Evolutionary conservation across 1,140 invertebrate genomes (phyloP).

Genomic region (Drosophila erecta): DNA sequence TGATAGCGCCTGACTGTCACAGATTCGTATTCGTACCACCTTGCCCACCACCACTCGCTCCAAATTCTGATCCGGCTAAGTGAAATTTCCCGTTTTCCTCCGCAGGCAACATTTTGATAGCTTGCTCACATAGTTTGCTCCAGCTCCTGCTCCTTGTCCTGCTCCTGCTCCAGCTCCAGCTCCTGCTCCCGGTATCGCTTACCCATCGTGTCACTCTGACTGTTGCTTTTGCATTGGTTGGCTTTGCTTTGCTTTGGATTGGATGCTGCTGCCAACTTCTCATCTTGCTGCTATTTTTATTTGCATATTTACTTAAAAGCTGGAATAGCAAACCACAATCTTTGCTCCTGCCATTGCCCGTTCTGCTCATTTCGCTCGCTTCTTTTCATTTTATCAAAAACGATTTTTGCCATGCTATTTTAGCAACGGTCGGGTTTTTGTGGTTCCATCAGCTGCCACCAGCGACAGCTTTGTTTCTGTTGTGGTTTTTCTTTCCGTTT

Average conservation of each 20-base stretch:
- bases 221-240: conserved; percentile 1
- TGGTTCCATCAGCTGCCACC: conserved; percentile 52
- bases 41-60: neutral
- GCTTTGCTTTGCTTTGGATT: conserved; percentile 5
- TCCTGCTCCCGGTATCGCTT: conserved; percentile 57
- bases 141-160: conserved; percentile 20
- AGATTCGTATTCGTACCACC: neutral
- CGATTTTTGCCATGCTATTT: conserved; percentile 73
- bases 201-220: conserved; percentile 73
- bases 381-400: conserved; percentile 73
- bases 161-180: too few relatives aligned
- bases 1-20: conserved; percentile 40
- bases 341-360: conserved; percentile 26
- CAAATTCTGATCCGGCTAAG: conserved; percentile 29
- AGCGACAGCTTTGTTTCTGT: conserved; percentile 55
- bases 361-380: conserved; percentile 57
- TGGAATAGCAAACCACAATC: conserved; percentile 51
- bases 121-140: conserved; percentile 22
- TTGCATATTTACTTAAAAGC: conserved; percentile 79
- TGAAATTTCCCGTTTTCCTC: conserved; percentile 39
- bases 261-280: conserved; percentile 48
- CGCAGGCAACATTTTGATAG: conserved; percentile 28
- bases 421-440: conserved; percentile 65
- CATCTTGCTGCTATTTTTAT: conserved; percentile 71
- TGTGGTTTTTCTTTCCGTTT: conserved; percentile 37